Evolutionary conservation across 2,888 invertebrate genomes (phyloP).

Genomic region (Amorpha juglandis): DNA sequence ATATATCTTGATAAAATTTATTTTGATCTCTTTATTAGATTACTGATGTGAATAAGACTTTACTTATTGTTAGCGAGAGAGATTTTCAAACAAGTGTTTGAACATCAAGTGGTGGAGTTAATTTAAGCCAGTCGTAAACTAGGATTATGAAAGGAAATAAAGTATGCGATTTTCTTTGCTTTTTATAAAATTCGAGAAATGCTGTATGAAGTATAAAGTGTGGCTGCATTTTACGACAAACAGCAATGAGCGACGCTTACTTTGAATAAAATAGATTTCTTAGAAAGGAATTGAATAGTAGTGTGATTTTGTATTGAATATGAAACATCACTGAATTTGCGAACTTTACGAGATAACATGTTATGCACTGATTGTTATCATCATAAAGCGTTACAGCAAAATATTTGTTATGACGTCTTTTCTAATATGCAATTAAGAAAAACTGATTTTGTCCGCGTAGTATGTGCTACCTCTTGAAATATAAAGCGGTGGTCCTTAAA

Average conservation of each 20-base stretch:
- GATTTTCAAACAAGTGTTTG: conserved; percentile 12
- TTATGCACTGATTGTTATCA: no score
- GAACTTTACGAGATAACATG: no score
- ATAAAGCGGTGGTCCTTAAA: no score
- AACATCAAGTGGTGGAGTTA: background rate
- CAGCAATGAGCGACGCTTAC: background rate
- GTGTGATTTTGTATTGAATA: background rate
- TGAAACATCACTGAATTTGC: no score
- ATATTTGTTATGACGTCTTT: no score
- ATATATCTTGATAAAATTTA: background rate
- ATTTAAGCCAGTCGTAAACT: conserved; percentile 5
- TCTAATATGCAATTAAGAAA: no score
- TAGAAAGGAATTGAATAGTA: background rate
- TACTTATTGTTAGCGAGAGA: background rate
- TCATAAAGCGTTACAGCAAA: no score
- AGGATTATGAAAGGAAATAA: background rate
- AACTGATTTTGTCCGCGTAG: no score
- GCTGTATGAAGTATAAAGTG: background rate
- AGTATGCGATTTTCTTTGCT: background rate
- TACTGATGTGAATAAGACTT: background rate
- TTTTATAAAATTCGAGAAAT: background rate
- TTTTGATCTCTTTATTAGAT: background rate
- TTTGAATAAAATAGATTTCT: conserved; percentile 3
- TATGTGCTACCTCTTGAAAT: no score
- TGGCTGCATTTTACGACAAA: conserved; percentile 4